Evolutionary conservation across 2,888 invertebrate genomes (phyloP).

Genomic region (Drosophila ezoana): DNA sequence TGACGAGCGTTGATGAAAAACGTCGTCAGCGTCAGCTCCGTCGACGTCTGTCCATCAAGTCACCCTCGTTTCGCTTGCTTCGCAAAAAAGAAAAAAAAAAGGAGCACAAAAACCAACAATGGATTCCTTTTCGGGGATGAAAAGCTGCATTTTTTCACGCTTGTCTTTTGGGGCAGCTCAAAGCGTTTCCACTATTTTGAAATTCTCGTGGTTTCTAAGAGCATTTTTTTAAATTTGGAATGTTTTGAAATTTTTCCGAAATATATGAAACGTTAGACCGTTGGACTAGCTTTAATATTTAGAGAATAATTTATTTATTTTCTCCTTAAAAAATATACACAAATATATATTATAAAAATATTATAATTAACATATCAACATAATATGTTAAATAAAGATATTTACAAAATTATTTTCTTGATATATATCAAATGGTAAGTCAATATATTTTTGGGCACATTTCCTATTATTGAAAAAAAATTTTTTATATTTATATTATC

Average conservation of each 20-base stretch:
- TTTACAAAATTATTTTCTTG: too few species aligned
- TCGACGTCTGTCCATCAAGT: conserved; percentile 82
- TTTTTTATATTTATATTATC: too few species aligned
- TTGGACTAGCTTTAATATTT: too few species aligned
- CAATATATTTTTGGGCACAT: too few species aligned
- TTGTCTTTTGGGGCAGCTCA: conserved; percentile 52
- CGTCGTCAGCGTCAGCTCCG: conserved; percentile 62
- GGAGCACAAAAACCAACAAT: conserved; percentile 60
- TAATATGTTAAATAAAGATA: too few species aligned
- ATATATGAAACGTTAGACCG: not conserved
- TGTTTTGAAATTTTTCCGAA: not conserved
- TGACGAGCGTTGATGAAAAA: conserved; percentile 82
- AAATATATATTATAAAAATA: too few species aligned
- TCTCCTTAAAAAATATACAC: too few species aligned
- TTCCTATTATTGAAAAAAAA: too few species aligned
- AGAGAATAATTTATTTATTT: too few species aligned
- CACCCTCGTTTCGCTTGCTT: conserved; percentile 72
- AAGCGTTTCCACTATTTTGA: conserved; percentile 31
- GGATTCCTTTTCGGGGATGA: conserved; percentile 75
- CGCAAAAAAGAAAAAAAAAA: conserved; percentile 41
- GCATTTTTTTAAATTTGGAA: not conserved
- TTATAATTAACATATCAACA: too few species aligned
- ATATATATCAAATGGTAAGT: too few species aligned
- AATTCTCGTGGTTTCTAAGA: not conserved
- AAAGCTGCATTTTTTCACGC: conserved; percentile 71